Evolutionary conservation across 2,113 vertebrate genomes (phyloP), one percentile per base, ranked within the genome.

Genomic region (Nibea coibor): DNA sequence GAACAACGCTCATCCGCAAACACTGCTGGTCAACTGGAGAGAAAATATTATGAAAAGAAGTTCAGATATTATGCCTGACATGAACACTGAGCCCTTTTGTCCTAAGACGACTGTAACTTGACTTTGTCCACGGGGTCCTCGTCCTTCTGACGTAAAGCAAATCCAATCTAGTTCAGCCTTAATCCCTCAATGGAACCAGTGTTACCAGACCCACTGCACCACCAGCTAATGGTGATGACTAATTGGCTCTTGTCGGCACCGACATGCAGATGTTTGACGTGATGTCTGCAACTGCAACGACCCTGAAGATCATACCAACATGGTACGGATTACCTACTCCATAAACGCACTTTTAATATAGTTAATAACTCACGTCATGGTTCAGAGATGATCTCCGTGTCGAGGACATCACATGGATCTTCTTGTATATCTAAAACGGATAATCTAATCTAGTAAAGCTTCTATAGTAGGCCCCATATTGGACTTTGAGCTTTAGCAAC

Each of bases 131-230:
- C 11, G 2, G 26, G 65, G 61, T 56, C 79, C 53, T 57, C 48
- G 80, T 79, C 54, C 47, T 54, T 72, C 72, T 82, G 84, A 87
- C 58, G 75, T 72, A 85, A 66, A 77, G 43, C 43, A 89, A 89
- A 90, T 89, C 85, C 69, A 87, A 84, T 85, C 75, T 66, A n/a
- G 54, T 68, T 58, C 73, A 78, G 80, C 51, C 50, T 50, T 89
- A 89, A 89, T 89, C 84, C 26, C 69, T 81, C 61, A 84, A 75
- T 80, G 85, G 72, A 81, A 72, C 81, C 71, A 67, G 67, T 57
- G 53, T 70, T 53, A 45, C 31, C 42, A 77, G 72, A 77, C 56
- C 57, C 47, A 11, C 20, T 28, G 47, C 59, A 69, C 24, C 43
- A 69, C 43, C 10, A 35, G 57, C 50, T 76, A 31, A 67, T 17